Conservation (phyloP, 2,797 vertebrate species). For the Sparus aurata region DNA sequence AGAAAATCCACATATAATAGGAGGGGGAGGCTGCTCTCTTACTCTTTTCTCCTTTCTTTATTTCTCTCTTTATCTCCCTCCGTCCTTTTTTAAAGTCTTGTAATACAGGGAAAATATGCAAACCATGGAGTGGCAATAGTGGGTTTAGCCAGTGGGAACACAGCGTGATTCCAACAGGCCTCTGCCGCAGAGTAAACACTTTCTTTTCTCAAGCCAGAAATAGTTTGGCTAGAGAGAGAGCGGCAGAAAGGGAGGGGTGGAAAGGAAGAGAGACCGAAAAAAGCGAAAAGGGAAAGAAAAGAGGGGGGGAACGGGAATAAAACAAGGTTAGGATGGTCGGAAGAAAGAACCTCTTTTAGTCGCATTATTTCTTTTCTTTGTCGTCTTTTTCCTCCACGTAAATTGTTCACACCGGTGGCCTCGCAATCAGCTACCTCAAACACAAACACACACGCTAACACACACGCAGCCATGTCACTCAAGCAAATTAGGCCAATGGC, state of each 20-base stretch:
- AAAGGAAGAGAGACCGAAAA: constrained; percentile 44
- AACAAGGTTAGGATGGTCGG: constrained; percentile 61
- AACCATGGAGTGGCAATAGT: constrained; percentile 86
- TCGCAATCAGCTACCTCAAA: constrained; percentile 55
- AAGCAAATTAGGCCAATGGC: constrained; percentile 82
- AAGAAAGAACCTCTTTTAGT: constrained; percentile 41
- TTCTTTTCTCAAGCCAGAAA: constrained; percentile 88
- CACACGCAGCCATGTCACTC: constrained; percentile 75
- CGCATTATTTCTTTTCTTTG: constrained; percentile 27
- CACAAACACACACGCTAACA: constrained; percentile 30
- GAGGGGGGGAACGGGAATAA: constrained; percentile 25
- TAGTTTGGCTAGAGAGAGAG: constrained; percentile 83
- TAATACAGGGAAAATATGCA: constrained; percentile 87
- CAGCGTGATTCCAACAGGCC: constrained; percentile 84
- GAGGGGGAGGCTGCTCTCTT: constrained; percentile 45
- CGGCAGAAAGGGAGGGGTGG: constrained; percentile 51
- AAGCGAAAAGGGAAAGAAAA: constrained; percentile 18
- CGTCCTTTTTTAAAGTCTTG: constrained; percentile 80
- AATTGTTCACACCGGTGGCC: constrained; percentile 65
- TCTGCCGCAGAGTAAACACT: constrained; percentile 88
- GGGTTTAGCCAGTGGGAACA: constrained; percentile 87
- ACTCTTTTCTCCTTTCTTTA: constrained; percentile 53
- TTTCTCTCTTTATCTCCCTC: constrained; percentile 61
- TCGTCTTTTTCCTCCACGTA: constrained; percentile 30
- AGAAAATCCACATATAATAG: constrained; percentile 76